Evolutionary conservation across 2,888 invertebrate species (phyloP).

Genomic region (Phanerotoma sp.): DNA sequence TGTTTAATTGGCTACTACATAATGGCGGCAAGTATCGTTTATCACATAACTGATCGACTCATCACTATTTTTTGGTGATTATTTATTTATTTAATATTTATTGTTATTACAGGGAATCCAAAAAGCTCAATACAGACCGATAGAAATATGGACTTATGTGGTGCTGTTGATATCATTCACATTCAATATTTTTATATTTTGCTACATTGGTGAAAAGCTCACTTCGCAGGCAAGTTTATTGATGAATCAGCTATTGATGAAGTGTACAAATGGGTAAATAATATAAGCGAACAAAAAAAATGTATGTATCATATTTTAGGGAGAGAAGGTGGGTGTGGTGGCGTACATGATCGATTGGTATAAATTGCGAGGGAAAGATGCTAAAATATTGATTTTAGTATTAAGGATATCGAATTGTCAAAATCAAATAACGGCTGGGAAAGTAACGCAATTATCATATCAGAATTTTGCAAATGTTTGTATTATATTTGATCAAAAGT

Average conservation of each 20-base stretch:
- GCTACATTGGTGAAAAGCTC: slow-evolving; percentile 47
- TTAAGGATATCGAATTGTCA: slow-evolving; percentile 39
- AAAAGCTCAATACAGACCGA: slow-evolving; percentile 40
- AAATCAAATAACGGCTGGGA: slow-evolving; percentile 46
- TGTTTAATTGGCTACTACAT: slow-evolving; percentile 50
- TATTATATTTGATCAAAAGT: slow-evolving; percentile 3
- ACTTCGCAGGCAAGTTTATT: slow-evolving; percentile 39
- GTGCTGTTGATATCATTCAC: slow-evolving; percentile 44
- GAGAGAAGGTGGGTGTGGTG: slow-evolving; percentile 35
- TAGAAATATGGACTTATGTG: slow-evolving; percentile 38
- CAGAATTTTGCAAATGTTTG: slow-evolving; percentile 31
- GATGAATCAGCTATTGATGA: no score
- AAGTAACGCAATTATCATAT: slow-evolving; percentile 42
- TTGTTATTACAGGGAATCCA: slow-evolving; percentile 45
- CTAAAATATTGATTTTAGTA: slow-evolving; percentile 39
- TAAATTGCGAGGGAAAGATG: slow-evolving; percentile 35
- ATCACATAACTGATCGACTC: no score
- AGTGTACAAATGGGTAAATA: no score
- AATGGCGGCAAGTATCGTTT: slow-evolving; percentile 41
- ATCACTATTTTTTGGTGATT: no score
- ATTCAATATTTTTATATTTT: slow-evolving; percentile 49
- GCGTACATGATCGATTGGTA: slow-evolving; percentile 48
- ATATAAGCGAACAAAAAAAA: no score
- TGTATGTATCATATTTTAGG: neutral
- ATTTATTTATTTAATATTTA: neutral